Conservation (phyloP, 2,113 vertebrate genomes). For the Syrmaticus mikado region DNA sequence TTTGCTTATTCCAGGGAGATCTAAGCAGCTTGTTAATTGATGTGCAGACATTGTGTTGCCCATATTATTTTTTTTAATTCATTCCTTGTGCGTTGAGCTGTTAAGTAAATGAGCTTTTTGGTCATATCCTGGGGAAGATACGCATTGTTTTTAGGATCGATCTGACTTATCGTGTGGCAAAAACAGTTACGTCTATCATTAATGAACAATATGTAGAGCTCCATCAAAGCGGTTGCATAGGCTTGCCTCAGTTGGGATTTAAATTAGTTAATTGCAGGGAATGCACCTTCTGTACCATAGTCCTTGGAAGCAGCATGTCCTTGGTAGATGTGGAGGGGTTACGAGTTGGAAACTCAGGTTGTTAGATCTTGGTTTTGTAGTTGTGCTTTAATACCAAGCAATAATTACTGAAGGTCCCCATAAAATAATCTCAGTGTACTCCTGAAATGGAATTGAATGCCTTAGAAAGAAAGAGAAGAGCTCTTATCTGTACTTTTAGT, state of each 20-base stretch:
- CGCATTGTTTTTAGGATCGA: neutral
- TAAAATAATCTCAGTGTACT: neutral
- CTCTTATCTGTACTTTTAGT: conserved; percentile 56
- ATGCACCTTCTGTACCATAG: neutral
- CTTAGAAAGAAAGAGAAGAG: conserved; percentile 26
- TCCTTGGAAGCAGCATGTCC: neutral
- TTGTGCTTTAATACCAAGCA: conserved; percentile 1
- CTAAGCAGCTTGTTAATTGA: neutral
- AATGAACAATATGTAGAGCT: neutral
- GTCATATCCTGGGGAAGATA: neutral
- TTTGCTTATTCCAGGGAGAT: neutral
- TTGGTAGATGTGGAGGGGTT: neutral
- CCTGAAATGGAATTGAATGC: conserved; percentile 56
- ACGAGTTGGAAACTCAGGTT: neutral
- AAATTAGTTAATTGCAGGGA: neutral
- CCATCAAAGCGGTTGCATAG: neutral
- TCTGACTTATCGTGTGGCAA: neutral
- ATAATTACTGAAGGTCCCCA: conserved; percentile 33
- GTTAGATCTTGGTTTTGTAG: conserved; percentile 24
- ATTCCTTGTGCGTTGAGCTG: neutral
- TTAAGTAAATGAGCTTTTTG: neutral
- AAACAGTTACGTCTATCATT: neutral
- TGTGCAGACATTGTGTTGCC: neutral
- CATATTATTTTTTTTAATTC: neutral
- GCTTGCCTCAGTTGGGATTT: neutral